Evolutionary conservation across 2,888 invertebrate species (phyloP), one percentile per base, ranked within the genome.

Genomic region (Trichogramma dendrolimi): DNA sequence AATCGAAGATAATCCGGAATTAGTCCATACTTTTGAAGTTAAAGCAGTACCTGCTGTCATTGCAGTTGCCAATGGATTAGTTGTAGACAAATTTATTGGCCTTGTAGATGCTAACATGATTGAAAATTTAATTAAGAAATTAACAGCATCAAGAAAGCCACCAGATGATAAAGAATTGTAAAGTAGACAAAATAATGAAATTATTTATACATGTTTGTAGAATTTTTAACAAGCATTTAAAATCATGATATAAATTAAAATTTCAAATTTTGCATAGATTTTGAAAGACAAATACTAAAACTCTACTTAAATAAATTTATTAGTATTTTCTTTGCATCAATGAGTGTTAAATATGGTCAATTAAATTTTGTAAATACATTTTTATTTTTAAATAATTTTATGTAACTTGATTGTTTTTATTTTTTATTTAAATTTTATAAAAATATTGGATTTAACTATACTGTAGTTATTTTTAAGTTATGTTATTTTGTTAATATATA

Each of bases 51-150:
- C 92, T 40, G 90, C 90, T 1, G 87, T 90, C 6, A 84, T 92
- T 75, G 92, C 92, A 7, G 89, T 93, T 57, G 86, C 87, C 59
- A 89, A 92, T 74, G 92, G 92, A 3, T 82, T 90, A 39, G 89
- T 93, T 55, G 88, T 92, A 14, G 92, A 92, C 79, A 93, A 93
- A 78, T 92, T 93, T 76, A 90, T 93, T 68, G 93, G 93, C 0
- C 78, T 93, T n/a, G 90, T 91, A 0, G 91, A 92, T 75, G 85
- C 88, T 0, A 85, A 86, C 70, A 90, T 89, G 86, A 92, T 92
- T 73, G 90, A 91, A 60, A 86, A 84, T 62, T 83, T 92, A 66
- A 90, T 92, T 73, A 85, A 86, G 65, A 88, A 88, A 72, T 73
- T 85, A 66, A 73, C 73, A 6, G 8, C n/a, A 46, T 10, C 14